A percentile compares a stretch with the other conserved stretches of the same genome.
phyloP scores from a whole-genome alignment of 2,113 vertebrate species.

The Cromileptes altivelis region DNA sequence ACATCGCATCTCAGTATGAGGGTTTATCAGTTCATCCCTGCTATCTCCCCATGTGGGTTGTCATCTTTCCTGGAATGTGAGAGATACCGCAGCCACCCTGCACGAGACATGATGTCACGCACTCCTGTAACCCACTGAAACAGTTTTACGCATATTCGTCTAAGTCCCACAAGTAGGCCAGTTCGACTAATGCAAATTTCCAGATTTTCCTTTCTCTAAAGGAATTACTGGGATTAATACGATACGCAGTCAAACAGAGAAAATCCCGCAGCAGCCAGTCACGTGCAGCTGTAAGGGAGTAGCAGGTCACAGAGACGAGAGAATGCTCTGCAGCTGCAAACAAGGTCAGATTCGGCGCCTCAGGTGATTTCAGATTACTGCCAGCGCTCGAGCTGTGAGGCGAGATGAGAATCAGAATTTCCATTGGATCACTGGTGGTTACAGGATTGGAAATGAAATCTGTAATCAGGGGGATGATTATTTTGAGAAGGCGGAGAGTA shows the following conservation, averaged over 20 bases:
- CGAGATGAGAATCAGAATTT: conserved; percentile 46
- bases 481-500: conserved; percentile 35
- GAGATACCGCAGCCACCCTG: neutral
- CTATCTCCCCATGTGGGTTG: neutral
- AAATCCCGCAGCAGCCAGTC: conserved; percentile 67
- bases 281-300: conserved; percentile 46
- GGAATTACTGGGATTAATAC: conserved; percentile 77
- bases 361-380: conserved; percentile 70
- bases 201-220: conserved; percentile 61
- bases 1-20: neutral
- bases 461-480: conserved; percentile 56
- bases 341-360: conserved; percentile 59
- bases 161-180: conserved; percentile 70
- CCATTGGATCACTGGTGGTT: conserved; percentile 31
- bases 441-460: conserved; percentile 60
- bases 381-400: conserved; percentile 37
- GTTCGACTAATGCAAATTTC: conserved; percentile 60
- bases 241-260: conserved; percentile 47
- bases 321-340: conserved; percentile 33
- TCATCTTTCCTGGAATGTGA: conserved; percentile 49
- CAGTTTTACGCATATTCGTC: conserved; percentile 38
- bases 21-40: conserved; percentile 5
- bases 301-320: conserved; percentile 41
- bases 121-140: conserved; percentile 54
- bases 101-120: conserved; percentile 51